These are phyloP conservation scores for Regulus satrapa DNA, from an alignment of 2,113 vertebrate species.

Conservation along the genomic window DNA sequence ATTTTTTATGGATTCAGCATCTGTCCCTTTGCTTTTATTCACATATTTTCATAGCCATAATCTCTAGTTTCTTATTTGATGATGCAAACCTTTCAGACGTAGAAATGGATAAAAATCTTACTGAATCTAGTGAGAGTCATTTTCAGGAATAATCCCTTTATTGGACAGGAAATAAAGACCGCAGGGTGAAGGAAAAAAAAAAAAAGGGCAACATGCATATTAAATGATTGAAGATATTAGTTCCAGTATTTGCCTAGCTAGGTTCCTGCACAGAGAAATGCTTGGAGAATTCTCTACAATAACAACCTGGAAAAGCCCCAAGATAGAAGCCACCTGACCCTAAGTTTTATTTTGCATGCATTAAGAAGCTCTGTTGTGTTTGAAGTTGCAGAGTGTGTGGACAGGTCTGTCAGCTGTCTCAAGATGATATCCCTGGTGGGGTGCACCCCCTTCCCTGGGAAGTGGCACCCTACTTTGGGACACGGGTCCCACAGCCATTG, in stretches of 20 bases:
- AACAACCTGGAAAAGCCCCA: constrained; percentile 12
- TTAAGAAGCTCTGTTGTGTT: neutral
- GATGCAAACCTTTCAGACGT: constrained; percentile 2
- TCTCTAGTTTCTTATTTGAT: constrained; percentile 35
- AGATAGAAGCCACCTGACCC: neutral
- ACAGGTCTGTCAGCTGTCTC: constrained; percentile 3
- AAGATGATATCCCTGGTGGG: neutral
- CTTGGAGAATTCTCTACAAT: neutral
- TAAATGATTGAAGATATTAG: constrained; percentile 46
- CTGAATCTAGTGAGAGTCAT: constrained; percentile 8
- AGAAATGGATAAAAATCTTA: constrained; percentile 46
- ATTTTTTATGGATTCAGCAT: constrained; percentile 40
- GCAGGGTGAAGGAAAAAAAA: neutral
- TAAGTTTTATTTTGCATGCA: constrained; percentile 12
- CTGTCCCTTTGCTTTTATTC: constrained; percentile 54
- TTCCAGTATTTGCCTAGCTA: constrained; percentile 1
- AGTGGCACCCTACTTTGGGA: neutral
- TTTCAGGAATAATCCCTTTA: constrained; percentile 42
- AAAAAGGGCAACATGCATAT: constrained; percentile 3
- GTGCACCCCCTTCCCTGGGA: neutral
- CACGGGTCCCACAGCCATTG: neutral
- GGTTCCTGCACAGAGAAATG: neutral
- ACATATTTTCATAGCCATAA: constrained; percentile 14
- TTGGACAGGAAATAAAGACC: constrained; percentile 33
- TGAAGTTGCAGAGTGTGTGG: neutral